Base-by-base conservation (phyloP, 2,797 vertebrate genomes). In the Gallirallus australis region DNA sequence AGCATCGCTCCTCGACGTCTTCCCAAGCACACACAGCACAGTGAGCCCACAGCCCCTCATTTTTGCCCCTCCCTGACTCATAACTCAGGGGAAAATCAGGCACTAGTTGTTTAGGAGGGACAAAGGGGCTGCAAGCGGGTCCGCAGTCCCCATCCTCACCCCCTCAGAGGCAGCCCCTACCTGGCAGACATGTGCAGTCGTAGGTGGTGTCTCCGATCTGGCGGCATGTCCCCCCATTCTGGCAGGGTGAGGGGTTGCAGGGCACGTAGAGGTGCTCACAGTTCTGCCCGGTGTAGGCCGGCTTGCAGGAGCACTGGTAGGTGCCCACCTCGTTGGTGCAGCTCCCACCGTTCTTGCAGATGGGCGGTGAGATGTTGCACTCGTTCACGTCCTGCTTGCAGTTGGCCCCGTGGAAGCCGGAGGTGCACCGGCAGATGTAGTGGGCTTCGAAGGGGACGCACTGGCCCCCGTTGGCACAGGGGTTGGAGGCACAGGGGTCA, bases 401-500 rank as follows among this genome's bases (percentile, higher is more conserved):
- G 66, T 98, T 99, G 90, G 98, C 98, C 5, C 99, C 99, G 1
- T 99, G 98, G 98, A 99, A 99, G 93, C 98, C 94, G 0, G 98
- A 20, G 0, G 98, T 98, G 97, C 99, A 99, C 27, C 97, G 96
- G 95, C 99, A 99, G 91, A 99, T 72, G 92, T 98, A 99, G 61
- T 98, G 98, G 16, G 98, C 98, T 23, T 99, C 99, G 1, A 99
- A 99, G 39, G 99, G 98, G 13, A 99, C 98, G 68, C 99, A 99
- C 95, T 98, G 98, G 24, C 99, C 99, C 0, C 99, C 99, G 0
- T 99, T 99, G 93, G 99, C 99, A 1, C 99, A 99, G 3, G 99
- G 99, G 96, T 99, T 99, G 60, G 99, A 99, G n/a, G 99, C 99
- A 1, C 99, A 99, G 0, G 99, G 99, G 93, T 99, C 99, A 0